Conservation (phyloP, 2,797 vertebrate genomes). For the Busarellus nigricollis region DNA sequence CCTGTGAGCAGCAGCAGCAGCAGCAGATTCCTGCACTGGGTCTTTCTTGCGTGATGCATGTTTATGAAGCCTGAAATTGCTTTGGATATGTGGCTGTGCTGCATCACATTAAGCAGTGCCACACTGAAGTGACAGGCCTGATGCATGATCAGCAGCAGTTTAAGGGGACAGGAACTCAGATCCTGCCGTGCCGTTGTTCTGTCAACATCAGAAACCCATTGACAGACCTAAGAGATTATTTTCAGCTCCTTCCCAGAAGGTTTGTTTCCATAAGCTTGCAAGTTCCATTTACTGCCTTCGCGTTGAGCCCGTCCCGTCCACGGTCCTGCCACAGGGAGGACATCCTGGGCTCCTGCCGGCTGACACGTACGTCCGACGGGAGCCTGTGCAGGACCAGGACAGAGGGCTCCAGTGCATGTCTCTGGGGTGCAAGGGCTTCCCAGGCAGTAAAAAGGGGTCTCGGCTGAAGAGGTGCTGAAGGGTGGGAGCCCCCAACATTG, state of each 20-base stretch:
- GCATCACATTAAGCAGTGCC: conserved; percentile 2
- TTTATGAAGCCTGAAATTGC: conserved; percentile 30
- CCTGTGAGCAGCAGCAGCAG: not conserved
- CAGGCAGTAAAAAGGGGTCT: not conserved
- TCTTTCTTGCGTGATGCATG: not conserved
- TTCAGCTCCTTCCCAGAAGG: not conserved
- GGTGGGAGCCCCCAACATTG: not conserved
- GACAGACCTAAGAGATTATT: not conserved
- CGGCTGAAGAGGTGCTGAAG: rapidly evolving
- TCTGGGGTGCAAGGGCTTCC: not conserved
- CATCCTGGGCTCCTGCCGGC: rapidly evolving
- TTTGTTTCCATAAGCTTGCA: not conserved
- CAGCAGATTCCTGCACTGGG: not conserved
- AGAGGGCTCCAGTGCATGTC: not conserved
- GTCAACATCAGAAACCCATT: not conserved
- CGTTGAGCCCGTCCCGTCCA: rapidly evolving
- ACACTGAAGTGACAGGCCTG: conserved; percentile 22
- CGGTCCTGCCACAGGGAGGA: not conserved
- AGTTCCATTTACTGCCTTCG: not conserved
- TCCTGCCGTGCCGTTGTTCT: not conserved
- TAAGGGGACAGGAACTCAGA: not conserved
- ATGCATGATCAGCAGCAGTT: not conserved
- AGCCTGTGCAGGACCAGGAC: rapidly evolving
- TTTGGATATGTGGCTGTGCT: not conserved
- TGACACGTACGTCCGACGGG: rapidly evolving